Evolutionary conservation across 2,113 vertebrate genomes (phyloP).

Genomic region (Athene noctua): DNA sequence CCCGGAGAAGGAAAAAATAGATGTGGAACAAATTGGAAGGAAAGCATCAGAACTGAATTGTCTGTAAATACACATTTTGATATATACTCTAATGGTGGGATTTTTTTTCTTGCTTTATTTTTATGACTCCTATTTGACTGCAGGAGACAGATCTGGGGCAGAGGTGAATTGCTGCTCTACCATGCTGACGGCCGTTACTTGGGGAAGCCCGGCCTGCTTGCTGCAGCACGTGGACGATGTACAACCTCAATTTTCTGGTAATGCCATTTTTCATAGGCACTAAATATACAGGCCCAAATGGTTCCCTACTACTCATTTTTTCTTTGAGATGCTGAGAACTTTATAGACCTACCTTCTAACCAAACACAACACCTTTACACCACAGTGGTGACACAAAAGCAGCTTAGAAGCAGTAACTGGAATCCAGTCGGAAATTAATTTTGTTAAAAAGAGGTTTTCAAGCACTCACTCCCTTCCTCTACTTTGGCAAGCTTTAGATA

Average conservation of each 20-base stretch:
- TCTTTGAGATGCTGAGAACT: background rate
- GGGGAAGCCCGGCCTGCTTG: background rate
- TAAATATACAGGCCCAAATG: background rate
- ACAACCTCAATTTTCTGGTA: background rate
- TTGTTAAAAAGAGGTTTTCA: background rate
- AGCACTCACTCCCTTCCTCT: background rate
- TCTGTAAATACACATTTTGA: background rate
- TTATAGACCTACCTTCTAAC: background rate
- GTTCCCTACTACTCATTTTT: background rate
- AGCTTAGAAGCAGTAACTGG: background rate
- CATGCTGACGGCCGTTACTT: fast-evolving
- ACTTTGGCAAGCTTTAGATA: background rate
- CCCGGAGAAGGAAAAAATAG: background rate
- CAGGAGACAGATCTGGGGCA: background rate
- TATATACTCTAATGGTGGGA: background rate
- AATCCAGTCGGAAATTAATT: background rate
- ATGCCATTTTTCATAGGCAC: background rate
- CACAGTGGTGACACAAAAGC: background rate
- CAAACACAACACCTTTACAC: background rate
- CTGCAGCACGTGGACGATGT: background rate
- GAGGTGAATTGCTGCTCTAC: background rate
- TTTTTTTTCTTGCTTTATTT: background rate
- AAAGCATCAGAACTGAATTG: background rate
- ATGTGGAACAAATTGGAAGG: background rate
- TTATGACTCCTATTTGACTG: background rate